phyloP scores from a whole-genome alignment of 1,140 invertebrate species.

The Rhagoletis zephyria region DNA sequence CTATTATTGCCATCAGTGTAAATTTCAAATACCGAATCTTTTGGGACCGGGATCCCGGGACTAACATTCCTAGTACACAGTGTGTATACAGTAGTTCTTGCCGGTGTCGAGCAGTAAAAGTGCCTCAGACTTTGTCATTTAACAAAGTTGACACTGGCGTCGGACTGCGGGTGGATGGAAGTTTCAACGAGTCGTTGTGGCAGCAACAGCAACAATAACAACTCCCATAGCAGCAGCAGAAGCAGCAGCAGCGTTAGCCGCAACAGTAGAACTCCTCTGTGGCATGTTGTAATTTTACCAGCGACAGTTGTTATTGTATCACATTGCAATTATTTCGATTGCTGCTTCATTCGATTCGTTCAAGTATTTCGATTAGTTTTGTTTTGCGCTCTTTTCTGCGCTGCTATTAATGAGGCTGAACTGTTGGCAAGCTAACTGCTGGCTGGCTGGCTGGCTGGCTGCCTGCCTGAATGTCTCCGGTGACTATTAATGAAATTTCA shows the following conservation, averaged over 20 bases:
- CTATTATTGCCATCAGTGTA: too few relatives aligned
- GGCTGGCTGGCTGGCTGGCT: too few relatives aligned
- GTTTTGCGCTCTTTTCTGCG: background rate
- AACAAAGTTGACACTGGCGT: background rate
- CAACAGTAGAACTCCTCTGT: constrained; percentile 6
- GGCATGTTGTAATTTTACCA: constrained; percentile 40
- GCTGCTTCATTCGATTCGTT: constrained; percentile 36
- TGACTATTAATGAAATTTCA: constrained; percentile 42
- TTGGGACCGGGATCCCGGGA: too few relatives aligned
- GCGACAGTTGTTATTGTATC: constrained; percentile 38
- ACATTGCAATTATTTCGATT: constrained; percentile 50
- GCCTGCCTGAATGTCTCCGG: background rate
- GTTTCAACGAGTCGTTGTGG: background rate
- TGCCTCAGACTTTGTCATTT: constrained; percentile 39
- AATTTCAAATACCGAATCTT: too few relatives aligned
- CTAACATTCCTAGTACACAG: background rate
- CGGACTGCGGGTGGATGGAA: background rate
- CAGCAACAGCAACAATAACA: background rate
- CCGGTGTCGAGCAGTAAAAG: background rate
- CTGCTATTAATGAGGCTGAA: background rate
- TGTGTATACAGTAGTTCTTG: background rate
- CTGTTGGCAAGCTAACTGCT: background rate
- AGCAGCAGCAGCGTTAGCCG: background rate
- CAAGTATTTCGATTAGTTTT: constrained; percentile 32
- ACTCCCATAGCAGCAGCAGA: too few relatives aligned